Evolutionary conservation across 2,888 invertebrate genomes (phyloP), one percentile per base, ranked within the genome.

Genomic region (Halictus ligatus): DNA sequence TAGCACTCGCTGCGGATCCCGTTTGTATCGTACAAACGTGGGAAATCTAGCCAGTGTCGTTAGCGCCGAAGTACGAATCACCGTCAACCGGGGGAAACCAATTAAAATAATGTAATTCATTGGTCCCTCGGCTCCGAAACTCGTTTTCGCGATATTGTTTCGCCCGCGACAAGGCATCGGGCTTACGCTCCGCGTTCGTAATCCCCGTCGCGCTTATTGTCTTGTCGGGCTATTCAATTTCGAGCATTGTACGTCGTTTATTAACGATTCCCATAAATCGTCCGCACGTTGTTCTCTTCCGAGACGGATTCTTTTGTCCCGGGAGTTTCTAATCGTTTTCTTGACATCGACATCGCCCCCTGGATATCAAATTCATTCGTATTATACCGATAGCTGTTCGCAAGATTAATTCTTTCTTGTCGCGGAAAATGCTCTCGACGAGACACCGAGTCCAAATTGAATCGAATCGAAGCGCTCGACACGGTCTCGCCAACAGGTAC

Each of bases 101-200:
- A 89, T 89, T 89, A 89, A 89, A 89, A 88, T 89, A 89, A 89
- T 89, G 83, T 88, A 89, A 88, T 89, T 82, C 80, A 82, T 85
- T 85, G 73, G 54, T 75, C 73, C 75, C 72, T 50, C 58, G 13
- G 13, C 75, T 64, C 69, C 54, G 25, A 89, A 89, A 80, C 81
- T 81, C 74, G 72, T 80, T 80, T 35, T 60, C 46, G 12, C 35
- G 77, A 80, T 74, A 67, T 64, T 46, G 58, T 60, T 25, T 40
- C 60, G 18, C 15, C 15, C 35, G 21, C 21, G 64, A 48, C 67
- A 80, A 40, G 48, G 48, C 64, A 64, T 72, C 60, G 58, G 29
- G 46, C 74, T 81, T 48, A 64, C 29, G 58, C 15, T 29, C 6
- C 50, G 4, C 35, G 15, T 15, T 64, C 40, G 71, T 78, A 75